Evolutionary conservation across 2,113 vertebrate species (phyloP), one percentile per base, ranked within the genome.

Genomic region (Chauna torquata): DNA sequence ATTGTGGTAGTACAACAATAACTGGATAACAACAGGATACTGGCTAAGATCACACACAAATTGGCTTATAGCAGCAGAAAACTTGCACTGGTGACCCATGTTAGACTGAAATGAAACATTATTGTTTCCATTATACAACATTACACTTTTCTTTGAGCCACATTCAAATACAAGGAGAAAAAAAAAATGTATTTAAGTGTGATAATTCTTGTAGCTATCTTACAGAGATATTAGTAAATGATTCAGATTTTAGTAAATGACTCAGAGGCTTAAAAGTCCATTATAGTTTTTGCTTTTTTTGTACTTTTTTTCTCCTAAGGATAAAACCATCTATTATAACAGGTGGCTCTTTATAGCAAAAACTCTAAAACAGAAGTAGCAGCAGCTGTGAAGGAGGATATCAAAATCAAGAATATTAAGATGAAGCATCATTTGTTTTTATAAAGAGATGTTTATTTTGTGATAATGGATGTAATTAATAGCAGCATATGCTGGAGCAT

Each of bases 371-470:
- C 94, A 98, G 95, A 98, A 98, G 93, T 42, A 92, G 86, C 58
- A 95, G 92, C 98, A 98, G 97, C 97, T 98, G 98, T 28, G 79
- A 83, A 96, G 94, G 90, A 98, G 77, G 57, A 83, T 61, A 80
- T 91, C 85, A 92, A 78, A 90, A 97, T 95, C 84, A 83, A 88
- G 78, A 97, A 83, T 96, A 98, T 97, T 96, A 97, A 97, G 96
- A 97, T 40, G 84, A 96, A 97, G 54, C 71, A 92, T 96, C 88
- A 92, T 97, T 97, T 98, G 96, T 97, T 98, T 98, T 97, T 96
- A 96, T 97, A 98, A 98, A 97, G 92, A 96, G 80, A 97, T 97
- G 96, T 98, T 98, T 98, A 97, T 97, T 98, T 98, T 98, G 89
- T 97, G 95, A 96, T 98, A 98, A 98, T 97, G 81, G 82, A 61